phyloP scores from a whole-genome alignment of 2,888 invertebrate species.

The Eupithecia vulgata region DNA sequence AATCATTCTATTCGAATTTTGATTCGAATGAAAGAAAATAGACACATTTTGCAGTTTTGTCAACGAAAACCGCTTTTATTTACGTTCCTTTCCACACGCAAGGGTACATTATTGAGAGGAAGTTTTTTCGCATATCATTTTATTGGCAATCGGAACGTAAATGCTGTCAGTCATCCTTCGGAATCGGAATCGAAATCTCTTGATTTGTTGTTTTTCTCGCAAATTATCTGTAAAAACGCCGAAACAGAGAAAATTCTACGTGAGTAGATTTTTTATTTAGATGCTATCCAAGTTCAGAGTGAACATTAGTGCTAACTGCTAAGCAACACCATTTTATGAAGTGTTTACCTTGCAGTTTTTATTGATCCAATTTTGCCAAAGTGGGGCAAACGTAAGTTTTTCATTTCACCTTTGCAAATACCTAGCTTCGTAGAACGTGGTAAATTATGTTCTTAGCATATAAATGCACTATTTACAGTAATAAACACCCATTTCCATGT shows the following conservation, averaged over 20 bases:
- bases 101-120: background rate
- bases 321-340: background rate
- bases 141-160: slow-evolving; percentile 22
- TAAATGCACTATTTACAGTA: background rate
- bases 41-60: background rate
- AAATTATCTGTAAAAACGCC: slow-evolving; percentile 16
- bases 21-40: too few species aligned
- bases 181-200: background rate
- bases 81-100: slow-evolving; percentile 24
- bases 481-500: background rate
- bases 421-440: slow-evolving; percentile 15
- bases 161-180: slow-evolving; percentile 16
- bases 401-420: slow-evolving; percentile 26
- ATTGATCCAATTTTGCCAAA: slow-evolving; percentile 37
- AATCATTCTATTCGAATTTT: background rate
- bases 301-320: background rate
- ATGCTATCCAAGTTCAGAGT: background rate
- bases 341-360: slow-evolving; percentile 30
- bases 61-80: slow-evolving; percentile 8
- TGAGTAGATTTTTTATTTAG: background rate
- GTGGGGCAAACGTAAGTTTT: slow-evolving; percentile 28
- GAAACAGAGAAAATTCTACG: slow-evolving; percentile 1
- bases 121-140: background rate
- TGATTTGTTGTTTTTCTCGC: slow-evolving; percentile 31
- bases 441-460: slow-evolving; percentile 16